Percentiles rank a stretch among this genome's conserved stretches.
Evolutionary conservation across 2,888 invertebrate species (phyloP).

Genomic region (Sympetrum striolatum): DNA sequence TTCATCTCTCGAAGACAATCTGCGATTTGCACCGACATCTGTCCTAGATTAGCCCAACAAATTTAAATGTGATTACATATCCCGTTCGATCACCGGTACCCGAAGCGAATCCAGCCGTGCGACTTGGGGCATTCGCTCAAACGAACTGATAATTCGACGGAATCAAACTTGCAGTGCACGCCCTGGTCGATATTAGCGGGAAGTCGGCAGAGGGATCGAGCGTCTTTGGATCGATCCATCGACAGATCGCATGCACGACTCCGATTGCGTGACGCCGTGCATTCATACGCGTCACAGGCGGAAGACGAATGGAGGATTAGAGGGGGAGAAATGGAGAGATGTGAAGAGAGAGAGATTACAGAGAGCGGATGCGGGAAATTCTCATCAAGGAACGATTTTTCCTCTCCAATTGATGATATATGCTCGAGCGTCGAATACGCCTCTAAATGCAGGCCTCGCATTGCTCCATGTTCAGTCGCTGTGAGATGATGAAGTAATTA

Average conservation of each 20-base stretch:
- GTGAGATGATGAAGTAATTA: too few relatives aligned
- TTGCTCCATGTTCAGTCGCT: neutral
- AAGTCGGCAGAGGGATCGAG: neutral
- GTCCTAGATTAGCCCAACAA: too few relatives aligned
- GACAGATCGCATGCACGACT: conserved; percentile 12
- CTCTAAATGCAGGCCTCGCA: neutral
- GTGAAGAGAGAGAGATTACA: neutral
- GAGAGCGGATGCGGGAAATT: neutral
- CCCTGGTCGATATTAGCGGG: conserved; percentile 7
- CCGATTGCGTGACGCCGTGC: conserved; percentile 41
- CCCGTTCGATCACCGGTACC: too few relatives aligned
- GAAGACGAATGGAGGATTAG: neutral
- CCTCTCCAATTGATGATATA: neutral
- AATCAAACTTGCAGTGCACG: conserved; percentile 12
- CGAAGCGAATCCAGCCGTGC: neutral
- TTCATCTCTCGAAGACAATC: too few relatives aligned
- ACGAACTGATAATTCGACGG: neutral
- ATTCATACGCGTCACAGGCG: neutral
- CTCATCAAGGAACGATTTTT: neutral
- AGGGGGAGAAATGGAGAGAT: neutral
- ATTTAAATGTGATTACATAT: too few relatives aligned
- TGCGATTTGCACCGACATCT: too few relatives aligned
- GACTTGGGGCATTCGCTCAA: neutral
- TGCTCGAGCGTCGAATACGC: neutral
- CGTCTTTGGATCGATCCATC: neutral